phyloP scores from a whole-genome alignment of 2,797 vertebrate genomes.

The Dendrocincla tyrannina region DNA sequence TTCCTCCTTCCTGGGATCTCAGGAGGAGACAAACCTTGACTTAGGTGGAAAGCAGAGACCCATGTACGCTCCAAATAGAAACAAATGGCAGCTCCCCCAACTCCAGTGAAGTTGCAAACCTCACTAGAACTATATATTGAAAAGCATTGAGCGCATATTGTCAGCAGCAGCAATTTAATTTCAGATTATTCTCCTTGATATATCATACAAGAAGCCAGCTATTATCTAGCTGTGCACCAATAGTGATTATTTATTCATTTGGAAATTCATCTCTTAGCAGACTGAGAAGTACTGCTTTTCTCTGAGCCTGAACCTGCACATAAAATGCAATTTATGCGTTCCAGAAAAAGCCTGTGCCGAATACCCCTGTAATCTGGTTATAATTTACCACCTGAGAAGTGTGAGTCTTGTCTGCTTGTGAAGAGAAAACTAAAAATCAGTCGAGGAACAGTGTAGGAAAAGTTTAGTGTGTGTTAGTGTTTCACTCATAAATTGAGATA shows the following conservation, averaged over 20 bases:
- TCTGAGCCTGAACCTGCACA: slow-evolving; percentile 23
- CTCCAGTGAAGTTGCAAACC: neutral
- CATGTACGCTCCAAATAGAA: neutral
- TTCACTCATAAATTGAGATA: neutral
- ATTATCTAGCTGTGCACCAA: neutral
- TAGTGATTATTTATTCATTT: slow-evolving; percentile 56
- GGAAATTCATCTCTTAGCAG: slow-evolving; percentile 29
- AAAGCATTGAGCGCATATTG: neutral
- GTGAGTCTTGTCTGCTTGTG: neutral
- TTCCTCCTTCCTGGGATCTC: neutral
- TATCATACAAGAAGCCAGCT: slow-evolving; percentile 20
- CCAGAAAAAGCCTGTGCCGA: neutral
- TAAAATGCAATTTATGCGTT: neutral
- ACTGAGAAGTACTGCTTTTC: slow-evolving; percentile 20
- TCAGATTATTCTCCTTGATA: slow-evolving; percentile 37
- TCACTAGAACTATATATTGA: neutral
- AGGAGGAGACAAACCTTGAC: neutral
- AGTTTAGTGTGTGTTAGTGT: slow-evolving; percentile 7
- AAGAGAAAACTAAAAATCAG: neutral
- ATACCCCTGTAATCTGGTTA: neutral
- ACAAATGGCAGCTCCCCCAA: neutral
- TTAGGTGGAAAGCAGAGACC: neutral
- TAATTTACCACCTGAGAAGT: neutral
- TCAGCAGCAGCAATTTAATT: slow-evolving; percentile 34
- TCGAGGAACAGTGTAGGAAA: neutral